Base-by-base conservation (phyloP, 2,113 vertebrate species). In the Carassius auratus region DNA sequence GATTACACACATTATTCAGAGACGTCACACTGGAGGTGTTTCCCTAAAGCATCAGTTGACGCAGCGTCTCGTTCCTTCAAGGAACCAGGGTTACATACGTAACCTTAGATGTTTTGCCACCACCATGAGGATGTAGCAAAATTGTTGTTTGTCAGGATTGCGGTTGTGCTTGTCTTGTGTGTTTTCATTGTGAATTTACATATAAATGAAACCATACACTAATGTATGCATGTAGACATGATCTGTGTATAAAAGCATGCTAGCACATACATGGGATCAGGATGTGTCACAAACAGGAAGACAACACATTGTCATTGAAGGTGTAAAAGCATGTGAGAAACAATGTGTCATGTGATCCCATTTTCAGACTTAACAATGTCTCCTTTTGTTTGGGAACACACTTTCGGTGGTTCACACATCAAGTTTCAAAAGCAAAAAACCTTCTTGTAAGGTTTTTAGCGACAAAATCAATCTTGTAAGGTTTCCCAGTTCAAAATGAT, bases 51-150 rank as follows among this genome's bases (percentile, higher is more conserved):
- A 2, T 30, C 30, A 30, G 30, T 30, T 2, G 30, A 30, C 30
- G 30, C 30, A 30, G 30, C 2, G 30, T 30, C 30, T 30, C 30
- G 30, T 30, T 30, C 30, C 30, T 30, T 30, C 30, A 2, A 30
- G 30, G 30, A 30, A 30, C 30, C 30, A 30, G 30, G 30, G 30
- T 30, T 30, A 30, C 30, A 30, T 30, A 30, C 30, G 30, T 30
- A 30, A 30, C 30, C 30, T 30, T 30, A 30, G 30, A 30, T 2
- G 30, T 30, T 73, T 71, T 82, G 80, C 55, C 62, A 85, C 38
- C 38, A 80, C 38, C 38, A 15, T 80, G 52, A 14, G 88, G 91
- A 92, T 92, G 89, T 89, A 86, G 73, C 86, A 89, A 90, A 90
- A 91, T 90, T 9, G 81, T 89, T 86, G 88, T 90, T 83, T 81